Evolutionary conservation across 2,797 vertebrate species (phyloP).

Genomic region (Tamandua tetradactyla): DNA sequence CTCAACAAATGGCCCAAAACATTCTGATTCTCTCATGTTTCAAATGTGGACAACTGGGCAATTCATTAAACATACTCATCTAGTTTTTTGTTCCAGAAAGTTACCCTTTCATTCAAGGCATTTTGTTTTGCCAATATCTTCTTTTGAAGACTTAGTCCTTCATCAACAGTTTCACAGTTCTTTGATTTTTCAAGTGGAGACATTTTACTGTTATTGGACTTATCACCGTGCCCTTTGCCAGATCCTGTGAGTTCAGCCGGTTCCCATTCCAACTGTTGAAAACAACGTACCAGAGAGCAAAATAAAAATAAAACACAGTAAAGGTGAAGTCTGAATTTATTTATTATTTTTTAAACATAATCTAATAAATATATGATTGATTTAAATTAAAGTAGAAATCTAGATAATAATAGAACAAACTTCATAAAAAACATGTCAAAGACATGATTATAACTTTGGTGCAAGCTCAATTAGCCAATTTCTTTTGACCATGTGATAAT

Average conservation of each 20-base stretch:
- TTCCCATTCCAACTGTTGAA: conserved; percentile 87
- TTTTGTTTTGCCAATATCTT: conserved; percentile 86
- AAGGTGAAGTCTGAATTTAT: background rate
- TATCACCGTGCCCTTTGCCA: conserved; percentile 71
- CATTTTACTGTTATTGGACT: conserved; percentile 26
- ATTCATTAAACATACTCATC: conserved; percentile 85
- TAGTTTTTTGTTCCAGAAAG: conserved; percentile 86
- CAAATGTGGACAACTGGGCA: background rate
- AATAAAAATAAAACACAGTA: background rate
- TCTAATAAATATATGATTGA: conserved; percentile 27
- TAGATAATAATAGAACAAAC: conserved; percentile 9
- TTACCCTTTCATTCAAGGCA: conserved; percentile 85
- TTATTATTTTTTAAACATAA: background rate
- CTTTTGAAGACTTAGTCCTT: conserved; percentile 80
- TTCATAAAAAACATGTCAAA: conserved; percentile 5
- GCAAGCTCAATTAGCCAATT: background rate
- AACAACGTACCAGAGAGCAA: conserved; percentile 46
- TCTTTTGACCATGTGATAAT: background rate
- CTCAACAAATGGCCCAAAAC: background rate
- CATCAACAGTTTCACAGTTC: conserved; percentile 46
- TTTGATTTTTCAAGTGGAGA: conserved; percentile 55
- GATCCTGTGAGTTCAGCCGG: conserved; percentile 77
- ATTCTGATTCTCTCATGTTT: conserved; percentile 2
- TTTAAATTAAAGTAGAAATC: conserved; percentile 38
- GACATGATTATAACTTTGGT: background rate